Percentiles rank a stretch among this genome's conserved stretches.
These are phyloP conservation scores for Liparis tanakae DNA, from an alignment of 2,797 vertebrate genomes.

Conservation along the genomic window DNA sequence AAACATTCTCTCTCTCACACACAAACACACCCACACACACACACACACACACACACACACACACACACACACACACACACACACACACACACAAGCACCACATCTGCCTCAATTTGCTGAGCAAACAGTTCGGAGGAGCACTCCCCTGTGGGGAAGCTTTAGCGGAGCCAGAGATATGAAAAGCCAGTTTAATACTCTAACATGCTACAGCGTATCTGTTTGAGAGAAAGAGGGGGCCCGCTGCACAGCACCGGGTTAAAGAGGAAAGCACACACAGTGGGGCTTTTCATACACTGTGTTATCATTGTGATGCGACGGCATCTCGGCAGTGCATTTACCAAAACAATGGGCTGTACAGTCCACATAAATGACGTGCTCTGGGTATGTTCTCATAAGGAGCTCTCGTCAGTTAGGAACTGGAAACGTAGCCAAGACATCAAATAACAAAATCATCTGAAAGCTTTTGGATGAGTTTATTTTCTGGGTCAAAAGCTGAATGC, in stretches of 20 bases:
- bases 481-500: slow-evolving; percentile 1
- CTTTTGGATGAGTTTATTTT: slow-evolving; percentile 21
- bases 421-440: slow-evolving; percentile 45
- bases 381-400: slow-evolving; percentile 44
- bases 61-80: slow-evolving; percentile 14
- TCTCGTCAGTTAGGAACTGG: slow-evolving; percentile 40
- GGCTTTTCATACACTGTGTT: slow-evolving; percentile 39
- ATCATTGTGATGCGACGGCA: slow-evolving; percentile 36
- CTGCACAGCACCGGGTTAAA: slow-evolving; percentile 55
- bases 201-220: slow-evolving; percentile 58
- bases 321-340: slow-evolving; percentile 34
- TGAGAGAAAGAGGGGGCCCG: slow-evolving; percentile 42
- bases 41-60: neutral
- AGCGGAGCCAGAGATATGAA: slow-evolving; percentile 68
- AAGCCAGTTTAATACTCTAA: slow-evolving; percentile 69
- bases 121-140: slow-evolving; percentile 74
- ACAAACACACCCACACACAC: neutral
- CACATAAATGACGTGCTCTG: slow-evolving; percentile 36
- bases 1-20: slow-evolving; percentile 3
- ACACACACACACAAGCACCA: slow-evolving; percentile 52
- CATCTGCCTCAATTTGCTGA: slow-evolving; percentile 76
- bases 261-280: slow-evolving; percentile 34
- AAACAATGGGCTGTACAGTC: slow-evolving; percentile 32
- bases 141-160: slow-evolving; percentile 70
- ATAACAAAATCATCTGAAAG: slow-evolving; percentile 50